Conservation (phyloP, 2,797 vertebrate genomes). For the Lophura swinhoii region DNA sequence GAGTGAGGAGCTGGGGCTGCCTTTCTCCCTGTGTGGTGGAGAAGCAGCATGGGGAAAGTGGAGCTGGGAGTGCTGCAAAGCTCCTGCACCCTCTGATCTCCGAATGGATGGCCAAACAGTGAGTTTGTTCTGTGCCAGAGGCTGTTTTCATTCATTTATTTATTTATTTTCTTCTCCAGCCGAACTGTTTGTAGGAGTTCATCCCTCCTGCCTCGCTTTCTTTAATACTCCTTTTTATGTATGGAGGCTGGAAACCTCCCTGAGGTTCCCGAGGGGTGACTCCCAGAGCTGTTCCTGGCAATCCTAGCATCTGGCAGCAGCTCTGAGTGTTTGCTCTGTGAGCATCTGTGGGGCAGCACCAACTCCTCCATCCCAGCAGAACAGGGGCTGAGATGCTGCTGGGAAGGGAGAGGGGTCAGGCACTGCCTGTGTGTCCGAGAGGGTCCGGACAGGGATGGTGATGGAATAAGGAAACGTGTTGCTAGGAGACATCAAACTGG, state of each 20-base stretch:
- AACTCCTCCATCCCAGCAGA: background rate
- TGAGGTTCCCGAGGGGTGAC: background rate
- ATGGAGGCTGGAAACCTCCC: background rate
- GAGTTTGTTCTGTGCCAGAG: background rate
- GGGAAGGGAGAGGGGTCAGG: background rate
- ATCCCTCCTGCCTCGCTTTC: background rate
- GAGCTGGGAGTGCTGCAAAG: background rate
- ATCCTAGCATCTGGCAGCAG: background rate
- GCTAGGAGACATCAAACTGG: conserved; percentile 57
- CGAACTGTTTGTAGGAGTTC: background rate
- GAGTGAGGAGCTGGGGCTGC: background rate
- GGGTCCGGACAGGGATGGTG: background rate
- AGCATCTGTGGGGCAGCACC: background rate
- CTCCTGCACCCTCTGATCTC: background rate
- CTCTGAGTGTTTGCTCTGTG: background rate
- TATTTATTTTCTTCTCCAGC: background rate
- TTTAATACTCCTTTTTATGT: background rate
- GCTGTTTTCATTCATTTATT: background rate
- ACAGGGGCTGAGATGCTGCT: accelerated
- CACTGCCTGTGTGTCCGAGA: background rate
- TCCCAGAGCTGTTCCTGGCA: background rate
- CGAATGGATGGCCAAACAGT: background rate
- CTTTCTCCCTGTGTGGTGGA: background rate
- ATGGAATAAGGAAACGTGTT: conserved; percentile 38
- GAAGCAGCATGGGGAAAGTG: background rate